A percentile compares a stretch with the other conserved stretches of the same genome.
These are phyloP conservation scores for Cheilosia urbana DNA, from an alignment of 2,888 invertebrate genomes.

Conservation along the genomic window DNA sequence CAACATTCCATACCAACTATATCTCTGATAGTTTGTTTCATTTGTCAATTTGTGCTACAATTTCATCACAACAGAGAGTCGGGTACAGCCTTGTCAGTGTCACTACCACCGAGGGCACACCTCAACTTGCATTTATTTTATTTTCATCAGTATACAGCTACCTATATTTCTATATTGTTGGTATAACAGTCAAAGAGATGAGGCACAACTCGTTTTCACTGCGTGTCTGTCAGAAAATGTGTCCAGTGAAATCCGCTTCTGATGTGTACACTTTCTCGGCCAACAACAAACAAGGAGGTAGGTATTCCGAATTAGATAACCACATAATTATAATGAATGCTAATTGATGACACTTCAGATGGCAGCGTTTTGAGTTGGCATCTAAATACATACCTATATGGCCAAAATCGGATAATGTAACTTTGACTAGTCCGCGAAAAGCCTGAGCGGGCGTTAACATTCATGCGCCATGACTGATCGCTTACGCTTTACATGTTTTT, in stretches of 20 bases:
- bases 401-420: slow-evolving; percentile 3
- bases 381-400: no score
- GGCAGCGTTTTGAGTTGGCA: neutral
- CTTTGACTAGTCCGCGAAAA: neutral
- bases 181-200: neutral
- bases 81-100: neutral
- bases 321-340: slow-evolving; percentile 53
- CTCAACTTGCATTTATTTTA: slow-evolving; percentile 11
- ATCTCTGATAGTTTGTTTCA: no score
- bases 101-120: slow-evolving; percentile 25
- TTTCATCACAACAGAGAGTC: slow-evolving; percentile 12
- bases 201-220: slow-evolving; percentile 55
- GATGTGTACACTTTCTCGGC: slow-evolving; percentile 58
- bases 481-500: neutral
- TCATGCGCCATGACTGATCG: no score
- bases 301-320: slow-evolving; percentile 67
- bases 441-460: no score
- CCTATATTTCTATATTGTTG: neutral
- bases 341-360: slow-evolving; percentile 55
- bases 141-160: neutral
- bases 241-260: slow-evolving; percentile 64
- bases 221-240: slow-evolving; percentile 58
- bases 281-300: slow-evolving; percentile 64
- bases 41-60: slow-evolving; percentile 28
- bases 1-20: no score